phyloP scores from a whole-genome alignment of 2,797 vertebrate species.

The Halcyon chelicuti region DNA sequence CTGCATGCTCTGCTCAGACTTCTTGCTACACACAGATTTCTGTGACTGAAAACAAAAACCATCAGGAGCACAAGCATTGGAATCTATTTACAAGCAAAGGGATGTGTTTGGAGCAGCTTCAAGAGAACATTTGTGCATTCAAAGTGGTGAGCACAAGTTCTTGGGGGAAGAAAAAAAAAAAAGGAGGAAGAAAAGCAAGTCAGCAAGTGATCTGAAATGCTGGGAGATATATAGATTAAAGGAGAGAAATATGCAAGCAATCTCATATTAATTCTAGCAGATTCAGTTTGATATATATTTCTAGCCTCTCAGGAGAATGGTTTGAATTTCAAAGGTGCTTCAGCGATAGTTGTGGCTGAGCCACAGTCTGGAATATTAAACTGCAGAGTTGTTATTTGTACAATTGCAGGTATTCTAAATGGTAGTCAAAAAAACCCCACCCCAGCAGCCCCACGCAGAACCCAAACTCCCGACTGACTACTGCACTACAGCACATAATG shows the following conservation, averaged over 20 bases:
- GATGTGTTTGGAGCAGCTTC: background rate
- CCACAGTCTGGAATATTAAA: background rate
- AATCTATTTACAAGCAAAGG: background rate
- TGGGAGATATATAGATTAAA: background rate
- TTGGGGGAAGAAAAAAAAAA: background rate
- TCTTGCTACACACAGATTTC: background rate
- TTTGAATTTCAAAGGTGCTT: slow-evolving; percentile 17
- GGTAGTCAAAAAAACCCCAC: rapidly evolving
- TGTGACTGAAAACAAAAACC: slow-evolving; percentile 5
- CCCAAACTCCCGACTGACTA: background rate
- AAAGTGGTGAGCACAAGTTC: background rate
- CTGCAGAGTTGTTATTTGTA: background rate
- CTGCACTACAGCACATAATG: background rate
- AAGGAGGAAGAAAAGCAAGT: background rate
- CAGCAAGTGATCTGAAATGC: background rate
- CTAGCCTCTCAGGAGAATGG: background rate
- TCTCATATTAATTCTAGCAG: background rate
- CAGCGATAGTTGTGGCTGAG: background rate
- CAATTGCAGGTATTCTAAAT: background rate
- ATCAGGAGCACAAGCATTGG: background rate
- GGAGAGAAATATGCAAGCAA: background rate
- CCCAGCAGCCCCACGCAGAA: background rate
- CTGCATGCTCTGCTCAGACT: background rate
- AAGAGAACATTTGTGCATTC: background rate
- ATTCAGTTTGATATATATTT: slow-evolving; percentile 32